phyloP scores from a whole-genome alignment of 2,888 invertebrate species.

The Limnephilus auricula region DNA sequence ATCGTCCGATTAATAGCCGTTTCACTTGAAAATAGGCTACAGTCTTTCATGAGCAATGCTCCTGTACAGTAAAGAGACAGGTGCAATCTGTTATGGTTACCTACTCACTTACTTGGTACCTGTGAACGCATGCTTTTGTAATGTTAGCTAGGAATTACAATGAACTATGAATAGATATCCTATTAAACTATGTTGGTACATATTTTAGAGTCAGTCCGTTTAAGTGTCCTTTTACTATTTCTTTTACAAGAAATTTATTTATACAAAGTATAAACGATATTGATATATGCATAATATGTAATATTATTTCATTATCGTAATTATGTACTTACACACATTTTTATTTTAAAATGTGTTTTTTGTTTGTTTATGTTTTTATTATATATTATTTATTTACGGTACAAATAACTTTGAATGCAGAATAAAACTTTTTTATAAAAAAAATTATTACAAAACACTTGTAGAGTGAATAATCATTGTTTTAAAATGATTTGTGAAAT shows the following conservation, averaged over 20 bases:
- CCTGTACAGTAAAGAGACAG: slow-evolving; percentile 57
- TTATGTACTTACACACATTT: too few relatives aligned
- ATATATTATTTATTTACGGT: too few relatives aligned
- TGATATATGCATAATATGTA: too few relatives aligned
- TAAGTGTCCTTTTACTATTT: neutral
- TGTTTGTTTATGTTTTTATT: too few relatives aligned
- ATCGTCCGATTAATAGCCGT: neutral
- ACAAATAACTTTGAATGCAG: too few relatives aligned
- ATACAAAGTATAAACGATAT: too few relatives aligned
- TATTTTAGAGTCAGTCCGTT: neutral
- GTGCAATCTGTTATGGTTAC: slow-evolving; percentile 62
- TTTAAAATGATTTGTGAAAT: too few relatives aligned
- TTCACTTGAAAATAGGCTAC: neutral
- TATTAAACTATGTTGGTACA: neutral
- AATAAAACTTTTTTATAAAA: too few relatives aligned
- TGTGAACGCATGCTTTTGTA: slow-evolving; percentile 57
- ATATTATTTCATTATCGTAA: too few relatives aligned
- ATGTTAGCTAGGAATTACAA: slow-evolving; percentile 55
- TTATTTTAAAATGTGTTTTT: too few relatives aligned
- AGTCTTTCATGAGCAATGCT: neutral
- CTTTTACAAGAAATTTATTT: neutral
- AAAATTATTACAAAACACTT: too few relatives aligned
- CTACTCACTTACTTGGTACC: neutral
- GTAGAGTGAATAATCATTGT: too few relatives aligned
- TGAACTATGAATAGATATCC: slow-evolving; percentile 35